Base-by-base conservation (phyloP, 2,888 invertebrate species). In the Dyspetes luteomarginatus region DNA sequence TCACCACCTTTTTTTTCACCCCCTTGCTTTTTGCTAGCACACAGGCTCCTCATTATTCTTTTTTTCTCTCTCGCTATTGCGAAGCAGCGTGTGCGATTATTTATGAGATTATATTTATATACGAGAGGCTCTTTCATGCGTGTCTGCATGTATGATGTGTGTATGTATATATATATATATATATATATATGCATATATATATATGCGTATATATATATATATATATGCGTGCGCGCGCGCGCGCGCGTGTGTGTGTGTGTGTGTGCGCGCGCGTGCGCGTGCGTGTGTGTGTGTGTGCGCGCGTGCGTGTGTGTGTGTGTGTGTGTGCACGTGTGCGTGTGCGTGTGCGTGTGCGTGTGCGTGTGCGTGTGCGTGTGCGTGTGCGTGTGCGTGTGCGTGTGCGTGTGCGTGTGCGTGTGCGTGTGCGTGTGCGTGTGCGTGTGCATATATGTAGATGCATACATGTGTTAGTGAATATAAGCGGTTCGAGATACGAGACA, bases 101-200 rank as follows among this genome's bases (percentile, higher is more conserved):
- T 65, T 50, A 65, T 52, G 65, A 65, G 65, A 65, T 65, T 36
- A 36, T 65, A 65, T 52, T 48, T 28, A 19, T 45, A 15, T 36
- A 36, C 36, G 12, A 36, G 36, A 36, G 36, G 2, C 36, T 36
- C 36, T 36, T 36, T 36, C 12, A 36, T 36, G 9, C 12, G 12
- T 36, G 12, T 36, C 7, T 36, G 2, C 12, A 36, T 4, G 36
- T 36, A 4, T 0, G n/a, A 36, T 36, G 12, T 36, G 12, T 36
- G 2, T 36, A 36, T 4, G 36, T 36, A 4, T 0, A 50, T 12
- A 26, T 15, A 2, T 3, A 15, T 26, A 48, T 26, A 15, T 50
- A 12, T 19, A 24, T 9, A 36, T 36, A 36, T 36, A 9, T 9
- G 12, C 12, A 9, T 36, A 7, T 26, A 3, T 48, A 4, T 43